A percentile compares a stretch with the other conserved stretches of the same genome.
These are phyloP conservation scores for Iguana delicatissima DNA, from an alignment of 2,797 vertebrate genomes.

Conservation along the genomic window DNA sequence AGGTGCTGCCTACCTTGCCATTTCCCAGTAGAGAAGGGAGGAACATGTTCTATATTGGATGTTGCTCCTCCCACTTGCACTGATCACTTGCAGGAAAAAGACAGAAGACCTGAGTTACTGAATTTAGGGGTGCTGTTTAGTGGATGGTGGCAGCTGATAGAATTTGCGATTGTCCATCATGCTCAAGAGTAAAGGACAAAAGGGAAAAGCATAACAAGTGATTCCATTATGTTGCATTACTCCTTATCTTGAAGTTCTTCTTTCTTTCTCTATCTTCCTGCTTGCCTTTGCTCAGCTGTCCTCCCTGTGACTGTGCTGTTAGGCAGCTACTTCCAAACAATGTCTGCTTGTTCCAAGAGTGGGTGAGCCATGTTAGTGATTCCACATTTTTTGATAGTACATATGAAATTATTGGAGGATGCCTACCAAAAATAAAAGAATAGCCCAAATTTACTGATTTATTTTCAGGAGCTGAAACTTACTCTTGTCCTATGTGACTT, in stretches of 20 bases:
- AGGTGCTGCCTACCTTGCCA: too few species aligned
- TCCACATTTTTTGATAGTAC: background rate
- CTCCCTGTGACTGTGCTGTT: background rate
- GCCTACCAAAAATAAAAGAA: background rate
- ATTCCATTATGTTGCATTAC: background rate
- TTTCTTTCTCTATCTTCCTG: background rate
- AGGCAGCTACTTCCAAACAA: background rate
- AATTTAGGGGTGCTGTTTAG: too few species aligned
- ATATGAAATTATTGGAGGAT: background rate
- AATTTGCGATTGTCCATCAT: too few species aligned
- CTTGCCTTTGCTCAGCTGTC: background rate
- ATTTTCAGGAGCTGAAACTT: conserved; percentile 21
- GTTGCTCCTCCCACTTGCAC: too few species aligned
- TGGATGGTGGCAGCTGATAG: too few species aligned
- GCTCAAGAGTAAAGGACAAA: too few species aligned
- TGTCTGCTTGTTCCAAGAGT: background rate
- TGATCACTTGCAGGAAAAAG: too few species aligned
- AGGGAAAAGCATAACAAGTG: too few species aligned
- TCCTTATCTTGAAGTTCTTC: background rate
- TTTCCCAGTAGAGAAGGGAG: too few species aligned
- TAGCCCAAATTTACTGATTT: background rate
- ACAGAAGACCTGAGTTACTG: too few species aligned
- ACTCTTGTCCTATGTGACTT: background rate
- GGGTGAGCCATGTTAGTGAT: background rate
- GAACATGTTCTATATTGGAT: too few species aligned